Conservation (phyloP, 2,797 vertebrate species). For the Chrysocyon brachyurus region DNA sequence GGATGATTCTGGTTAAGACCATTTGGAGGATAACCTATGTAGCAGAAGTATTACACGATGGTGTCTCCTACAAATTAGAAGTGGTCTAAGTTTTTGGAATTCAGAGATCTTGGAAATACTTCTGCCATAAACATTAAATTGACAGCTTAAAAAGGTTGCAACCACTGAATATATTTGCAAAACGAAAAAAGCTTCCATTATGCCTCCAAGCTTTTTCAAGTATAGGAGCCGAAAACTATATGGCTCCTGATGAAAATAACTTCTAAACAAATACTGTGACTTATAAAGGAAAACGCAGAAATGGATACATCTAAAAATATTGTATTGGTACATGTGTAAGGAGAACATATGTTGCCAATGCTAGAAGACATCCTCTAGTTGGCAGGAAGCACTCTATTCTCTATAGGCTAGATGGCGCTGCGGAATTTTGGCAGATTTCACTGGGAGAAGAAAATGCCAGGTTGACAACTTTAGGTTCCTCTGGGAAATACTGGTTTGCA, state of each 20-base stretch:
- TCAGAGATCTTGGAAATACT: conserved; percentile 25
- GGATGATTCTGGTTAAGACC: background rate
- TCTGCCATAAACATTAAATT: conserved; percentile 32
- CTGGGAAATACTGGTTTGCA: background rate
- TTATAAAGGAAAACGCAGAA: conserved; percentile 38
- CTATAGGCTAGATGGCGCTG: background rate
- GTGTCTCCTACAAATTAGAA: conserved; percentile 8
- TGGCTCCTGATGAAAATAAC: background rate
- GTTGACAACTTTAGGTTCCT: conserved; percentile 45
- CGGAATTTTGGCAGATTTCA: conserved; percentile 56
- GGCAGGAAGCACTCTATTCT: background rate
- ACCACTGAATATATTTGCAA: conserved; percentile 29
- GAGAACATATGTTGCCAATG: background rate
- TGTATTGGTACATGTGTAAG: background rate
- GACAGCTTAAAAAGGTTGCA: conserved; percentile 15
- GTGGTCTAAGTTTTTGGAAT: background rate
- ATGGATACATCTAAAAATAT: background rate
- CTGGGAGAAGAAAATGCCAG: conserved; percentile 51
- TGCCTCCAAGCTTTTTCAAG: conserved; percentile 28
- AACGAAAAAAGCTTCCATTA: conserved; percentile 6
- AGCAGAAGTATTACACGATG: background rate
- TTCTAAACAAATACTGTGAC: background rate
- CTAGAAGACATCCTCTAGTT: background rate
- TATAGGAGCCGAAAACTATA: background rate
- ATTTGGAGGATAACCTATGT: background rate